phyloP scores from a whole-genome alignment of 2,888 invertebrate species.

The Thymelicus acteon region DNA sequence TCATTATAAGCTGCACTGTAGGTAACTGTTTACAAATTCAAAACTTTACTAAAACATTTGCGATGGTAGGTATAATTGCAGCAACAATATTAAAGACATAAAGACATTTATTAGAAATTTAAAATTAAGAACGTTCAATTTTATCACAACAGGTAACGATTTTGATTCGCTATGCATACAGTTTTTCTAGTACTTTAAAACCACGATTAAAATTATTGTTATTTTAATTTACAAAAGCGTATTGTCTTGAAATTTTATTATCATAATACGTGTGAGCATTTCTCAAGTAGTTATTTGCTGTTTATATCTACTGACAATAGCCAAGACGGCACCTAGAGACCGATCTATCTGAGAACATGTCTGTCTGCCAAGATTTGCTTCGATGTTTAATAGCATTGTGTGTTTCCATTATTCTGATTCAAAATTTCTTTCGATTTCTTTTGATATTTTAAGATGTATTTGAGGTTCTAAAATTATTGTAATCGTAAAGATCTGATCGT shows the following conservation, averaged over 20 bases:
- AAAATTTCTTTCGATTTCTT: neutral
- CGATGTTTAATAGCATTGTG: conserved; percentile 28
- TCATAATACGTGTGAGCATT: conserved; percentile 1
- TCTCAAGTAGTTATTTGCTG: neutral
- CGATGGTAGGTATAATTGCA: too few relatives aligned
- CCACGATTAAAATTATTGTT: neutral
- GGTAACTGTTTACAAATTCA: too few relatives aligned
- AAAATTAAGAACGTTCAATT: too few relatives aligned
- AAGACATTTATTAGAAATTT: too few relatives aligned
- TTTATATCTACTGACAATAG: conserved; percentile 30
- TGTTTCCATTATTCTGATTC: conserved; percentile 17
- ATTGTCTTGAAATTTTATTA: neutral
- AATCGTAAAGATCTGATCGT: neutral
- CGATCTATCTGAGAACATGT: conserved; percentile 24
- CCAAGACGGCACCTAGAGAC: conserved; percentile 18
- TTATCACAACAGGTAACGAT: too few relatives aligned
- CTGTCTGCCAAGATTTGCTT: conserved; percentile 31
- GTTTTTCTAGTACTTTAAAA: neutral
- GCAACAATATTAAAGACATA: too few relatives aligned
- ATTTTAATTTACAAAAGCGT: neutral
- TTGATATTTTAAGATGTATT: too few relatives aligned
- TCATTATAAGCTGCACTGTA: too few relatives aligned
- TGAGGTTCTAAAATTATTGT: neutral
- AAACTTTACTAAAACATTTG: too few relatives aligned
- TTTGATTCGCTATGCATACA: too few relatives aligned